These are phyloP conservation scores for Tetropium fuscum DNA, from an alignment of 2,888 invertebrate species.

Conservation along the genomic window DNA sequence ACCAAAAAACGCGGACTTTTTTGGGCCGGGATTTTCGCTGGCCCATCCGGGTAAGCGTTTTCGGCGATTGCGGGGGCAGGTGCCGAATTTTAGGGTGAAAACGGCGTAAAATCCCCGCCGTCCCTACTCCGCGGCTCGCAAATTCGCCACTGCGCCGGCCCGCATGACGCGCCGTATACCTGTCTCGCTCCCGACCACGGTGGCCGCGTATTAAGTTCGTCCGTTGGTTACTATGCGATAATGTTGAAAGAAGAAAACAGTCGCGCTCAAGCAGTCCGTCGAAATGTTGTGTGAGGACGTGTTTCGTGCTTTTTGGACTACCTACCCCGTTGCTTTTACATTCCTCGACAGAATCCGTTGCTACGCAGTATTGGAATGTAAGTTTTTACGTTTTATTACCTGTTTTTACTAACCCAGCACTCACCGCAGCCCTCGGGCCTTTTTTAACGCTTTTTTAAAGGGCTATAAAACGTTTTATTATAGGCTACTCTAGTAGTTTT, in stretches of 20 bases:
- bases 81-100: constrained; percentile 38
- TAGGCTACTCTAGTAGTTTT: constrained; percentile 25
- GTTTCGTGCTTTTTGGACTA: constrained; percentile 37
- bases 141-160: constrained; percentile 51
- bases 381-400: constrained; percentile 22
- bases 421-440: constrained; percentile 3
- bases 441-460: constrained; percentile 19
- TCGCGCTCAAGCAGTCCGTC: constrained; percentile 37
- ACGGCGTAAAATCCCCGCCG: constrained; percentile 41
- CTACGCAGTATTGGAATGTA: constrained; percentile 26
- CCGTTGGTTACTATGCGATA: constrained; percentile 58
- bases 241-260: constrained; percentile 49
- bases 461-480: constrained; percentile 18
- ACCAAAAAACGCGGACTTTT: constrained; percentile 53
- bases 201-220: constrained; percentile 46
- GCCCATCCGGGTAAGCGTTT: constrained; percentile 10
- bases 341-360: constrained; percentile 19
- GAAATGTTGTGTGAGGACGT: constrained; percentile 35
- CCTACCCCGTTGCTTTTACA: constrained; percentile 30
- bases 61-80: constrained; percentile 33
- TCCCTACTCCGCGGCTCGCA: constrained; percentile 44
- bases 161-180: constrained; percentile 51
- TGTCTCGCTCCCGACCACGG: constrained; percentile 48
- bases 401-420: not conserved
- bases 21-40: constrained; percentile 43